Percentiles rank a stretch among this genome's conserved stretches.
Evolutionary conservation across 2,888 invertebrate genomes (phyloP).

Genomic region (Doris montereyensis): DNA sequence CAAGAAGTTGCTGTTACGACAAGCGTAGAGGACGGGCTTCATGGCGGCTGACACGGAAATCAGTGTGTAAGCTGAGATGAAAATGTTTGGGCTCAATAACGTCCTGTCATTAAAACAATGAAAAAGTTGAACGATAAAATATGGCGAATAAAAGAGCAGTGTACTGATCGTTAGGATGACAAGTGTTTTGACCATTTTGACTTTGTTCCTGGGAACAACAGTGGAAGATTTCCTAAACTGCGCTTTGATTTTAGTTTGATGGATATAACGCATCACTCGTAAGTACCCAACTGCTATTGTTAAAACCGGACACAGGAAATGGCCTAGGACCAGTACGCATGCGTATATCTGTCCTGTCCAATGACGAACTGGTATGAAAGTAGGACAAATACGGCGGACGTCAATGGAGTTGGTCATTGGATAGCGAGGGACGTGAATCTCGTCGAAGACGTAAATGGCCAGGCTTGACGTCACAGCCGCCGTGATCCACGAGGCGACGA

Average conservation of each 20-base stretch:
- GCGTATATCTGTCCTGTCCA: conserved; percentile 54
- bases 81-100: conserved; percentile 49
- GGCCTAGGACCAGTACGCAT: conserved; percentile 47
- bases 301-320: conserved; percentile 56
- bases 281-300: conserved; percentile 54
- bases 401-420: neutral
- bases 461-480: conserved; percentile 52
- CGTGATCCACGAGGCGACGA: conserved; percentile 54
- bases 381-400: conserved; percentile 48
- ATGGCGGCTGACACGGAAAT: conserved; percentile 51
- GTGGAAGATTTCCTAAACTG: conserved; percentile 50
- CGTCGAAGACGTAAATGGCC: conserved; percentile 60
- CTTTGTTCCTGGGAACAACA: conserved; percentile 68
- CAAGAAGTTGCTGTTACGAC: conserved; percentile 69
- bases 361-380: conserved; percentile 49
- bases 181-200: conserved; percentile 70
- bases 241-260: neutral
- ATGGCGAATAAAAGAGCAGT: conserved; percentile 51
- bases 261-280: conserved; percentile 59
- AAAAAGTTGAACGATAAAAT: conserved; percentile 49
- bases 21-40: conserved; percentile 66
- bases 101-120: conserved; percentile 45
- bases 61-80: conserved; percentile 51
- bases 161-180: conserved; percentile 55
- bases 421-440: conserved; percentile 9